Evolutionary conservation across 2,888 invertebrate species (phyloP), one percentile per base, ranked within the genome.

Genomic region (Omphaloscelis lunosa): DNA sequence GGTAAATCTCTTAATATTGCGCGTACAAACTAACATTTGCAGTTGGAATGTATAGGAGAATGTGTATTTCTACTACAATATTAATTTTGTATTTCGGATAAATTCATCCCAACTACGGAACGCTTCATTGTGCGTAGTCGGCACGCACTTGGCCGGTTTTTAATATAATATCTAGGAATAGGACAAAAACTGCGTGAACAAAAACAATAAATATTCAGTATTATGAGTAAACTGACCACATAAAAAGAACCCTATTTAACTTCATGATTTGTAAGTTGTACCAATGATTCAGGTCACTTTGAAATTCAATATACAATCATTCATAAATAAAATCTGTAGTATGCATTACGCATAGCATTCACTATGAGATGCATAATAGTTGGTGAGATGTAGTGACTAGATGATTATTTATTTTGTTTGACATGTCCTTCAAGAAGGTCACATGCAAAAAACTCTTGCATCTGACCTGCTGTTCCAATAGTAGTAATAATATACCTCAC

Each of bases 341-440:
- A 27, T 15, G 15, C n/a, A 2, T 27, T 12, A n/a, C 23, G 45
- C 29, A 45, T 8, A 17, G 23, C 23, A 53, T 53, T 56, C 11
- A 27, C 17, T n/a, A 17, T 69, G 34, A 70, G 1, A 27, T 41
- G 51, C 48, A 27, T 45, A n/a, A n/a, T n/a, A 66, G 45, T 48
- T 66, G 23, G 12, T 48, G 27, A 56, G 23, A 56, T 29, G 5
- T 15, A 76, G 39, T 17, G 23, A n/a, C 12, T 41, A 41, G 17
- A 39, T 20, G 41, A 41, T 11, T 59, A 48, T 75, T 5, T 48
- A 51, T 29, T 39, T 39, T 61, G 51, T 61, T 61, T 77, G 41
- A 41, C 20, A 41, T 77, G 51, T 41, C 75, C 51, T 75, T 63
- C 75, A 63, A 77, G 41, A 75, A 77, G 75, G 77, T 75, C 51